These are phyloP conservation scores for Drosophila mayri DNA, from an alignment of 1,140 invertebrate genomes.

Conservation along the genomic window DNA sequence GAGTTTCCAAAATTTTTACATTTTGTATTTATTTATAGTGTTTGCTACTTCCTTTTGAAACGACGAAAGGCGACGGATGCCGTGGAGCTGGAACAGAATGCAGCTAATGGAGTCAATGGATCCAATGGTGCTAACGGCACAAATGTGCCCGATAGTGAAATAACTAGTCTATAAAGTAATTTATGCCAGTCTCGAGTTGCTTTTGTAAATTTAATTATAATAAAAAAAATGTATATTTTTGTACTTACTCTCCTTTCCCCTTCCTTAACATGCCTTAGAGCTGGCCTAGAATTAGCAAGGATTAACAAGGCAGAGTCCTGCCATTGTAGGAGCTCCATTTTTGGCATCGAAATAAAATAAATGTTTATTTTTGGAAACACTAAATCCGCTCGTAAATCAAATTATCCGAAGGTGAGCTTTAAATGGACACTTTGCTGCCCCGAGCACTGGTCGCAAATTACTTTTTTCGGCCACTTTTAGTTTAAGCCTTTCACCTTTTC, in stretches of 20 bases:
- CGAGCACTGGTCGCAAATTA: conserved; percentile 24
- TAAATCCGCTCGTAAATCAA: conserved; percentile 12
- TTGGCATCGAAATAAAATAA: background rate
- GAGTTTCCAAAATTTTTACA: background rate
- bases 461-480: conserved; percentile 44
- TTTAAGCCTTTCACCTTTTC: conserved; percentile 26
- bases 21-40: conserved; percentile 19
- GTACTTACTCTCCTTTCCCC: background rate
- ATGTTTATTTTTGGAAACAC: conserved; percentile 30
- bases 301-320: background rate
- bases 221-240: conserved; percentile 29
- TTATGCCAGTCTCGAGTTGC: conserved; percentile 17
- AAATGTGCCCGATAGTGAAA: conserved; percentile 64
- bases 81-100: conserved; percentile 60
- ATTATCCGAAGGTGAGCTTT: conserved; percentile 11
- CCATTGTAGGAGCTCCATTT: background rate
- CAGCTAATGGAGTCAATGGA: conserved; percentile 29
- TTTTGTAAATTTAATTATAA: conserved; percentile 41
- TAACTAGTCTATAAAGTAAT: conserved; percentile 75
- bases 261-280: background rate
- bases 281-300: background rate
- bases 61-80: conserved; percentile 54
- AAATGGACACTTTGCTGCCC: conserved; percentile 2
- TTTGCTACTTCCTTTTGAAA: conserved; percentile 68
- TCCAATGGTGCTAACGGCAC: conserved; percentile 33